These are phyloP conservation scores for Sclerurus mexicanus DNA, from an alignment of 2,113 vertebrate genomes.

Conservation along the genomic window DNA sequence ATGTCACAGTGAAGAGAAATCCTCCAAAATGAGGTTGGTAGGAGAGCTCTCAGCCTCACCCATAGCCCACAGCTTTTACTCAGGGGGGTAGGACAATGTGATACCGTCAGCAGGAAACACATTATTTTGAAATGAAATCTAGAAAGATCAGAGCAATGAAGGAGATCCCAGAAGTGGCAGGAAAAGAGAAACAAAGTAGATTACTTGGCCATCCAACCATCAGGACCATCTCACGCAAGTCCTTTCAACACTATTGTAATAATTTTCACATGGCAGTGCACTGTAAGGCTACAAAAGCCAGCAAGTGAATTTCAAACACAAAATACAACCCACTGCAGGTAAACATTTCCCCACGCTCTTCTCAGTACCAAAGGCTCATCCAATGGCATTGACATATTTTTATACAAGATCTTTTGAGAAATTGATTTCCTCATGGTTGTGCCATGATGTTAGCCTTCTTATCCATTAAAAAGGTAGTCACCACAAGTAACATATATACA, in stretches of 20 bases:
- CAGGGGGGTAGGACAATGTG: background rate
- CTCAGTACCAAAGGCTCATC: background rate
- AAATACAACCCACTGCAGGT: background rate
- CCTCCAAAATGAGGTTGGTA: background rate
- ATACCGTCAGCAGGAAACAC: background rate
- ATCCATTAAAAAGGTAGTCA: background rate
- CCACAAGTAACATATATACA: background rate
- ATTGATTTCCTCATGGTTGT: background rate
- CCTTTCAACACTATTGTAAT: background rate
- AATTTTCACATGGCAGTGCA: background rate
- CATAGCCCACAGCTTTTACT: background rate
- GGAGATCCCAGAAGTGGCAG: background rate
- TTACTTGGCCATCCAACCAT: background rate
- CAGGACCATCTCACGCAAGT: background rate
- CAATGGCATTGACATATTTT: background rate
- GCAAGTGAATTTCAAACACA: background rate
- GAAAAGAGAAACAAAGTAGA: background rate
- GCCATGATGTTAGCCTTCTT: background rate
- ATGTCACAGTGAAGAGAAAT: background rate
- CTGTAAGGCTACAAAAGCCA: background rate
- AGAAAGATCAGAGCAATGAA: background rate
- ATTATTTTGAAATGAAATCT: background rate
- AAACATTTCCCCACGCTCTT: background rate
- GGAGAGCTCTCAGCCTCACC: background rate
- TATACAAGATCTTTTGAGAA: background rate